Percentiles rank a stretch among this genome's conserved stretches.
Evolutionary conservation across 2,888 invertebrate genomes (phyloP).

Genomic region (Pristionchus arcanus): DNA sequence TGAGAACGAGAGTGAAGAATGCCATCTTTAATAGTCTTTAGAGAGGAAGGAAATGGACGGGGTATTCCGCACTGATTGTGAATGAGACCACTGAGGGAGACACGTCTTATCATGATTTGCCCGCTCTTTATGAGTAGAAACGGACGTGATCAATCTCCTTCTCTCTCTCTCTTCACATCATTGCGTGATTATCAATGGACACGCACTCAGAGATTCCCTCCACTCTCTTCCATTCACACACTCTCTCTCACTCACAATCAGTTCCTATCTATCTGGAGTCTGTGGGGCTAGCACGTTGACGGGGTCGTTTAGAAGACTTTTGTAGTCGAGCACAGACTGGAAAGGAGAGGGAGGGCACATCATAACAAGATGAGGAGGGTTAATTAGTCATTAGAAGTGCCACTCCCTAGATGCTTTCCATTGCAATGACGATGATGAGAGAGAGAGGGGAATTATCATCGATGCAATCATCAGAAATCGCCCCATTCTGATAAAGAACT

Average conservation of each 20-base stretch:
- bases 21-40: neutral
- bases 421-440: neutral
- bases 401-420: neutral
- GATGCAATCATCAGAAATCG: constrained; percentile 4
- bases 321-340: constrained; percentile 15
- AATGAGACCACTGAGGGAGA: constrained; percentile 13
- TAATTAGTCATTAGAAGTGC: neutral
- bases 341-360: neutral
- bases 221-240: neutral
- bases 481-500: constrained; percentile 11
- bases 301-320: constrained; percentile 3
- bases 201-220: constrained; percentile 17
- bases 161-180: neutral
- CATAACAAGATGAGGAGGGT: neutral
- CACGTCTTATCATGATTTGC: neutral
- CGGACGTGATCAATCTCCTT: constrained; percentile 5
- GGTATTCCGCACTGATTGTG: constrained; percentile 18
- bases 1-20: constrained; percentile 12
- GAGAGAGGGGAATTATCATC: neutral
- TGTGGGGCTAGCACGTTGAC: neutral
- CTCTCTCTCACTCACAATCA: neutral
- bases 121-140: neutral
- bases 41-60: neutral
- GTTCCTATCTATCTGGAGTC: neutral
- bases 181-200: constrained; percentile 35